Evolutionary conservation across 2,797 vertebrate genomes (phyloP).

Genomic region (Sebastes ruberrimus): DNA sequence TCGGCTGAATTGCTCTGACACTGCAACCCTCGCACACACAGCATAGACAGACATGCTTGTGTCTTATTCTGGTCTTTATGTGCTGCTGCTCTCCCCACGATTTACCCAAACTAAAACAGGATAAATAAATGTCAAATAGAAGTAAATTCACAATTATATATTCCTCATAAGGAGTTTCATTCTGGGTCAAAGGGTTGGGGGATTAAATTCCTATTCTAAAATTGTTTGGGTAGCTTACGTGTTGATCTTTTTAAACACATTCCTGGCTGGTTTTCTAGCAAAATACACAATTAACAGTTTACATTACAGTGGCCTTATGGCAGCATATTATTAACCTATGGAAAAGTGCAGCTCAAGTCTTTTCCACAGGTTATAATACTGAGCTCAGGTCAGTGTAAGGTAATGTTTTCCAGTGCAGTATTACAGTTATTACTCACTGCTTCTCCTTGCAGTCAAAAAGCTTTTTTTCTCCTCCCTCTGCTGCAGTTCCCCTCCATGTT

Average conservation of each 20-base stretch:
- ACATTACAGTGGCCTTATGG: constrained; percentile 20
- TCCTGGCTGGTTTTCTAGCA: constrained; percentile 61
- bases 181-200: neutral
- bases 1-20: neutral
- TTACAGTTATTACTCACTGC: constrained; percentile 38
- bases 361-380: constrained; percentile 15
- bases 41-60: neutral
- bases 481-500: constrained; percentile 23
- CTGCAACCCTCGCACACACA: neutral
- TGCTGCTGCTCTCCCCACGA: neutral
- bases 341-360: neutral
- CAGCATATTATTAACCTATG: constrained; percentile 12
- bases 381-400: constrained; percentile 22
- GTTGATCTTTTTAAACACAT: neutral
- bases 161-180: neutral
- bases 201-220: neutral
- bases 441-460: constrained; percentile 57
- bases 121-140: neutral
- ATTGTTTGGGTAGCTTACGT: neutral
- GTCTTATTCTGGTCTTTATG: neutral
- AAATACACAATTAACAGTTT: neutral
- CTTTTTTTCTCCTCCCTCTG: constrained; percentile 23
- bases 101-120: neutral
- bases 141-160: neutral
- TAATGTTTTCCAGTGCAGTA: constrained; percentile 8